Percentiles rank a stretch among this genome's conserved stretches.
Conservation (phyloP, 2,797 vertebrate genomes). For the Zalophus californianus region DNA sequence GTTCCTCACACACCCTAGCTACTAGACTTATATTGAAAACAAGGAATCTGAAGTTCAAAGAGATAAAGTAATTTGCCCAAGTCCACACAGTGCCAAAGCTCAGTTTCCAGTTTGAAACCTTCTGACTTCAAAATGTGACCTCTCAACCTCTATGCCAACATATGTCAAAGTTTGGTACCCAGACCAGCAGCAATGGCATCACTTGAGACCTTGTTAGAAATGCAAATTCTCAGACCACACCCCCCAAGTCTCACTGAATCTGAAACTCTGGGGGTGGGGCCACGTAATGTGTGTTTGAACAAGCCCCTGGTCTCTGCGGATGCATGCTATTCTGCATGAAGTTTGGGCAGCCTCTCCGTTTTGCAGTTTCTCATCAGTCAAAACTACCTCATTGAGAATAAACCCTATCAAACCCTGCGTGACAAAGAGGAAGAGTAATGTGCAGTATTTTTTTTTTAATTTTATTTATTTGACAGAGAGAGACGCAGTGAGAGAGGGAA, state of each 20-base stretch:
- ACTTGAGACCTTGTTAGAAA: neutral
- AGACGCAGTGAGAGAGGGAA: too few species aligned
- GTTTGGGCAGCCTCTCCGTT: neutral
- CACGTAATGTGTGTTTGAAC: neutral
- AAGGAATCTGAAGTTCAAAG: constrained; percentile 3
- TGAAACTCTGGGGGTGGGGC: neutral
- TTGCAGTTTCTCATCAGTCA: neutral
- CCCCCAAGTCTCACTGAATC: neutral
- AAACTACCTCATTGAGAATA: neutral
- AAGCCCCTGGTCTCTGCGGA: too few species aligned
- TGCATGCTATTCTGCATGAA: rapidly evolving
- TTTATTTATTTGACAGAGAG: too few species aligned
- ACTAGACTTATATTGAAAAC: neutral
- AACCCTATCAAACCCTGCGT: neutral
- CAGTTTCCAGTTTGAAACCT: neutral
- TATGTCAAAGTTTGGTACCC: neutral
- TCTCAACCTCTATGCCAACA: neutral
- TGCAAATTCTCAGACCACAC: neutral
- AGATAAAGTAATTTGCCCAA: neutral
- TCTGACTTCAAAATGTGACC: neutral
- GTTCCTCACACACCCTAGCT: neutral
- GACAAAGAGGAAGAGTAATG: neutral
- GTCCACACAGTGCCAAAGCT: neutral
- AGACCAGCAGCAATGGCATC: neutral
- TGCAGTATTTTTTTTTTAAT: neutral